Conservation (phyloP, 2,888 invertebrate species). For the Sesia bembeciformis region DNA sequence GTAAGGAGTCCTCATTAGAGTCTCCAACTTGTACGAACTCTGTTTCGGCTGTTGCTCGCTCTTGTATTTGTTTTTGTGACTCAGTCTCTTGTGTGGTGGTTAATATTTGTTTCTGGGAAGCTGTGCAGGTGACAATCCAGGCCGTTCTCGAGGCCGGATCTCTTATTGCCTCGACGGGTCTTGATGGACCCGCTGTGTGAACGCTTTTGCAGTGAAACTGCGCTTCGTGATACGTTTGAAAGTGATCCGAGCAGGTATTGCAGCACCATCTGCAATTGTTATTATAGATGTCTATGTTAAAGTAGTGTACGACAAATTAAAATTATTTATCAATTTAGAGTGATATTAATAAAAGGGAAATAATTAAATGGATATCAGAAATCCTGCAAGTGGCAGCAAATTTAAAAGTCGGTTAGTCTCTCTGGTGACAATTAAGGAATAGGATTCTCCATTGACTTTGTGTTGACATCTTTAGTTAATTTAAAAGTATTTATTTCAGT, state of each 20-base stretch:
- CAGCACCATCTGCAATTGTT: conserved; percentile 51
- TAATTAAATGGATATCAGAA: no score
- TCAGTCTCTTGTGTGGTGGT: not conserved
- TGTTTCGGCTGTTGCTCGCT: not conserved
- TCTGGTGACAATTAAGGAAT: no score
- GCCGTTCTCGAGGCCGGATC: conserved; percentile 31
- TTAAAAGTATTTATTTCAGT: not conserved
- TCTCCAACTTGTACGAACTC: not conserved
- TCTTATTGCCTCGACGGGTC: conserved; percentile 33
- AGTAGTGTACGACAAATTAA: not conserved
- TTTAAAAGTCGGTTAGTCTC: no score
- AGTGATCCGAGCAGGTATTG: conserved; percentile 35
- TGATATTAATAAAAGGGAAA: no score
- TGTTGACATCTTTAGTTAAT: no score
- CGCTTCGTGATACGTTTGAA: conserved; percentile 53
- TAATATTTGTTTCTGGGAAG: conserved; percentile 23
- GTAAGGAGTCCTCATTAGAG: conserved; percentile 38
- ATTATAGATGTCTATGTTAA: not conserved
- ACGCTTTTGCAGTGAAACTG: conserved; percentile 49
- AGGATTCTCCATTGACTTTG: no score
- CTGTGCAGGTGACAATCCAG: conserved; percentile 37
- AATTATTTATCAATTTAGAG: no score
- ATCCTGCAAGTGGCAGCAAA: no score
- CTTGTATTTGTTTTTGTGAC: not conserved
- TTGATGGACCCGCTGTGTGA: conserved; percentile 24